These are phyloP conservation scores for Lepidurus apus DNA, from an alignment of 1,140 invertebrate genomes.

Conservation along the genomic window DNA sequence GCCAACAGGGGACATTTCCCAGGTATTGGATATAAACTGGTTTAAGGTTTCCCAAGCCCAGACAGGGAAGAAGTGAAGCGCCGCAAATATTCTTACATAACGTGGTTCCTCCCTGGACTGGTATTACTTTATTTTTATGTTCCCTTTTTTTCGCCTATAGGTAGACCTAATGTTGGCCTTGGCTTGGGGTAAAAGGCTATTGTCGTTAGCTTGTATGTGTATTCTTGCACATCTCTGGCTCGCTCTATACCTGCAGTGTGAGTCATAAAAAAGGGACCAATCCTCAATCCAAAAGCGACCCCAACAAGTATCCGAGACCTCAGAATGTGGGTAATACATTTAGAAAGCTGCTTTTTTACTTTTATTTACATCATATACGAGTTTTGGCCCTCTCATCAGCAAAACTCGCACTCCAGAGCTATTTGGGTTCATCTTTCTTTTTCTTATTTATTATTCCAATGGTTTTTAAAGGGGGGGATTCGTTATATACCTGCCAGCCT, in stretches of 20 bases:
- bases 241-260: neutral
- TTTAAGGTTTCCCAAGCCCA: neutral
- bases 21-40: conserved; percentile 11
- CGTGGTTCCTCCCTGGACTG: too few relatives aligned
- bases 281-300: neutral
- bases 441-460: neutral
- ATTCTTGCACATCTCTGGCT: neutral
- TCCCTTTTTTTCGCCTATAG: neutral
- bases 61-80: too few relatives aligned
- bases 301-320: neutral
- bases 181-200: neutral
- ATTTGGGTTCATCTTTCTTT: neutral
- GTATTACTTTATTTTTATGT: neutral
- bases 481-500: too few relatives aligned
- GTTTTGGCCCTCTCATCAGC: neutral
- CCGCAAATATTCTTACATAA: too few relatives aligned
- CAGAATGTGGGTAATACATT: neutral
- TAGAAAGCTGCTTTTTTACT: too few relatives aligned
- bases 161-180: neutral
- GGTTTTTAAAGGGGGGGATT: neutral
- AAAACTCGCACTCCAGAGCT: neutral
- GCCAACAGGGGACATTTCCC: neutral
- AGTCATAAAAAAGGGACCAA: neutral
- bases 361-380: neutral
- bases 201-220: neutral